phyloP scores from a whole-genome alignment of 2,888 invertebrate species.

The Microplitis manilae region DNA sequence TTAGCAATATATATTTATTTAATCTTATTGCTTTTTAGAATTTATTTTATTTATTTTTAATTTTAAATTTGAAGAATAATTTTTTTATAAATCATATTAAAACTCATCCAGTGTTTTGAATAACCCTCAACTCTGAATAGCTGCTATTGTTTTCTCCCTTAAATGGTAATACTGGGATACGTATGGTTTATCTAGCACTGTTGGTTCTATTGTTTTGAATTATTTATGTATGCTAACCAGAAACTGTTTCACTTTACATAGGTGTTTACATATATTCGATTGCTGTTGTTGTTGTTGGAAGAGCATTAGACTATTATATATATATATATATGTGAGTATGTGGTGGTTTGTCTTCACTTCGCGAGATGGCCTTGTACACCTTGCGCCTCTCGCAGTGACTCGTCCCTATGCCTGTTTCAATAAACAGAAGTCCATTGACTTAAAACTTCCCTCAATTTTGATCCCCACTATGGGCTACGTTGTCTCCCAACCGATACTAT shows the following conservation, averaged over 20 bases:
- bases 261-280: slow-evolving; percentile 12
- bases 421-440: no score
- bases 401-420: no score
- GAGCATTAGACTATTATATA: not conserved
- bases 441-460: no score
- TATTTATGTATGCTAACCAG: slow-evolving; percentile 38
- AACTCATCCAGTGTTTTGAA: not conserved
- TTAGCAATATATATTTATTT: not conserved
- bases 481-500: no score
- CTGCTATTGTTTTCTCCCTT: not conserved
- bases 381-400: not conserved
- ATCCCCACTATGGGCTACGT: no score
- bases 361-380: not conserved
- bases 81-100: not conserved
- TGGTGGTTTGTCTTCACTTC: no score
- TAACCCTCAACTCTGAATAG: not conserved
- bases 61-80: slow-evolving; percentile 7
- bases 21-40: not conserved
- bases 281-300: slow-evolving; percentile 8
- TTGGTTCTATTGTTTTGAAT: slow-evolving; percentile 37
- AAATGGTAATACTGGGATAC: slow-evolving; percentile 24
- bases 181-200: slow-evolving; percentile 21
- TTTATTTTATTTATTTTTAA: not conserved
- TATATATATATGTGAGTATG: not conserved
- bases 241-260: slow-evolving; percentile 25